Evolutionary conservation across 2,888 invertebrate species (phyloP).

Genomic region (Zygaena filipendulae): DNA sequence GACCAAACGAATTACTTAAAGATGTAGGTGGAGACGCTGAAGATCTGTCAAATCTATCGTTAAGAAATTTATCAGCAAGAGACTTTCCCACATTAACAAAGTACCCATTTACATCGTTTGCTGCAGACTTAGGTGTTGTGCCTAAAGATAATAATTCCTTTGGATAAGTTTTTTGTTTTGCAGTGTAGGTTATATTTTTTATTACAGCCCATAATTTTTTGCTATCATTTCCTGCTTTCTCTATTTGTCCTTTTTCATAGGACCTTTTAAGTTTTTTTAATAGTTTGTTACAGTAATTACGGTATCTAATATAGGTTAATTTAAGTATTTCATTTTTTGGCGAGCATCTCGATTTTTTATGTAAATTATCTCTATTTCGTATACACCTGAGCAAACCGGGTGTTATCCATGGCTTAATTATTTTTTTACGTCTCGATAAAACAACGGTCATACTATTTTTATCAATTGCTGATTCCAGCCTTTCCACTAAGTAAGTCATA

Average conservation of each 20-base stretch:
- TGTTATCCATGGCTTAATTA: slow-evolving; percentile 7
- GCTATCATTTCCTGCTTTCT: too few species aligned
- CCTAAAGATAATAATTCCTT: too few species aligned
- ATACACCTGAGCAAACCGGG: slow-evolving; percentile 3
- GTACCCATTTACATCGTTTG: too few species aligned
- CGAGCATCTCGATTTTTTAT: not conserved
- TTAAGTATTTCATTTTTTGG: slow-evolving; percentile 3
- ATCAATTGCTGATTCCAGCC: not conserved
- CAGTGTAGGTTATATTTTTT: too few species aligned
- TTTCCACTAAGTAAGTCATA: not conserved
- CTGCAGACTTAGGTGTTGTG: too few species aligned
- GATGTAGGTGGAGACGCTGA: too few species aligned
- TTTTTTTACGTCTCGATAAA: not conserved
- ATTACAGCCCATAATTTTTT: too few species aligned
- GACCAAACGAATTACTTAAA: too few species aligned
- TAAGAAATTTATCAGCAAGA: too few species aligned
- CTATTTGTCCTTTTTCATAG: slow-evolving; percentile 2
- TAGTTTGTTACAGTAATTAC: slow-evolving; percentile 13
- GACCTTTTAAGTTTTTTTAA: slow-evolving; percentile 13
- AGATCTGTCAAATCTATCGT: too few species aligned
- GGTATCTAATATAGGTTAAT: slow-evolving; percentile 4
- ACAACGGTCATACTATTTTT: not conserved
- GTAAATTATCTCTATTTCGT: slow-evolving; percentile 1
- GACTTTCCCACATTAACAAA: too few species aligned
- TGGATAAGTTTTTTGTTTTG: too few species aligned